Evolutionary conservation across 1,140 invertebrate species (phyloP).

Genomic region (Apis mellifera): Amel_HAv3.1 CM009942.2:671001-671500

Average conservation of each 20-base stretch:
- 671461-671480: conserved; percentile 89
- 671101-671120: conserved; percentile 93
- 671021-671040: conserved; percentile 89
- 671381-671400: conserved; percentile 80
- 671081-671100: conserved; percentile 92
- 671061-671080: conserved; percentile 88
- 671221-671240: conserved; percentile 79
- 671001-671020: conserved; percentile 89
- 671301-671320: conserved; percentile 86
- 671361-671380: conserved; percentile 79
- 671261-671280: conserved; percentile 91
- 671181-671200: conserved; percentile 89
- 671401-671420: conserved; percentile 90
- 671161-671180: conserved; percentile 86
- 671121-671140: conserved; percentile 95
- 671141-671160: conserved; percentile 93
- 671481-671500: conserved; percentile 85
- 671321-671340: conserved; percentile 89
- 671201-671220: conserved; percentile 92
- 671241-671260: too few species aligned
- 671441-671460: conserved; percentile 90
- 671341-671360: conserved; percentile 87
- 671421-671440: conserved; percentile 94
- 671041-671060: conserved; percentile 88
- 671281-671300: conserved; percentile 89